phyloP scores from a whole-genome alignment of 1,140 invertebrate genomes.

The Drosophila nasuta region DNA sequence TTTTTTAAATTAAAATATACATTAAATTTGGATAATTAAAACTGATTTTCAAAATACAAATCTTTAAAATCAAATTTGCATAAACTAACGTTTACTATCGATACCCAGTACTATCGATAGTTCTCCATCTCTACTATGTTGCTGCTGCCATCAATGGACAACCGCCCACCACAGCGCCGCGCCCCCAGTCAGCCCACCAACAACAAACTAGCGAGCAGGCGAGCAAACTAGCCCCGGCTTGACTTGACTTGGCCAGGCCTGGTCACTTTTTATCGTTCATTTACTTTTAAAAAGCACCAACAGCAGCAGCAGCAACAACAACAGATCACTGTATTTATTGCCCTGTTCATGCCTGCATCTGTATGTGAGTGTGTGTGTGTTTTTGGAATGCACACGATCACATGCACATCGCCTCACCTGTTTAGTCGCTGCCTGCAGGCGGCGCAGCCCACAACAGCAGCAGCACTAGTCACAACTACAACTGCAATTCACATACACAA shows the following conservation, averaged over 20 bases:
- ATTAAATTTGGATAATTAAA: no score
- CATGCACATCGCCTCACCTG: constrained; percentile 75
- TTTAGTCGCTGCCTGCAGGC: constrained; percentile 70
- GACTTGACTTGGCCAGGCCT: constrained; percentile 45
- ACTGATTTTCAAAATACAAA: no score
- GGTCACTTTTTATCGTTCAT: constrained; percentile 78
- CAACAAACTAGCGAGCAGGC: background rate
- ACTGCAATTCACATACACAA: constrained; percentile 40
- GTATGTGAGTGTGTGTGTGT: constrained; percentile 49
- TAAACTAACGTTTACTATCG: no score
- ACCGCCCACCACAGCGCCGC: constrained; percentile 37
- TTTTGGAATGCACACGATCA: constrained; percentile 77
- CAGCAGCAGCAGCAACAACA: constrained; percentile 50
- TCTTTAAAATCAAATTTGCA: no score
- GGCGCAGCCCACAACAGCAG: constrained; percentile 51
- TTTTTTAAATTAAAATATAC: no score
- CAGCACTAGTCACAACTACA: constrained; percentile 35
- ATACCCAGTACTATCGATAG: no score
- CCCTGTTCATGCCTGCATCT: constrained; percentile 58
- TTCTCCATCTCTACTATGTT: constrained; percentile 9
- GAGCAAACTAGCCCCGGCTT: constrained; percentile 14
- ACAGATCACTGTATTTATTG: constrained; percentile 69
- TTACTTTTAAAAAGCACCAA: constrained; percentile 73
- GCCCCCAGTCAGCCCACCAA: constrained; percentile 5
- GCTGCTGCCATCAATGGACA: constrained; percentile 37